Percentiles rank a stretch among this genome's conserved stretches.
Evolutionary conservation across 2,113 vertebrate species (phyloP).

Genomic region (Irena cyanogastra): DNA sequence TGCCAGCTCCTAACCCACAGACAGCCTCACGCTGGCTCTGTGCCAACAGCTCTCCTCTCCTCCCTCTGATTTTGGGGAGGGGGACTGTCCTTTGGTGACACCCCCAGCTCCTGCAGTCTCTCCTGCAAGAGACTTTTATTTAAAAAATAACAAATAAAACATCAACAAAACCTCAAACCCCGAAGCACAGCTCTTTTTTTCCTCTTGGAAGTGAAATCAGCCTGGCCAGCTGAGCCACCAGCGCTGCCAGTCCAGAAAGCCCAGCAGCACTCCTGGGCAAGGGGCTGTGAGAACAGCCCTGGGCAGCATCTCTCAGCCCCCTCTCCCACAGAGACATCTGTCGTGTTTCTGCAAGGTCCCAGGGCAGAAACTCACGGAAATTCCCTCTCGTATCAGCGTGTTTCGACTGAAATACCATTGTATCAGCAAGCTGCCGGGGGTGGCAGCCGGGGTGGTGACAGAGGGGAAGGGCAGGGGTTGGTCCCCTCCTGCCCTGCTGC

Average conservation of each 20-base stretch:
- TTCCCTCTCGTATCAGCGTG: background rate
- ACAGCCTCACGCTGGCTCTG: background rate
- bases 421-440: background rate
- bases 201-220: background rate
- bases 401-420: background rate
- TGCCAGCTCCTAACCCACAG: background rate
- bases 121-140: background rate
- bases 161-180: background rate
- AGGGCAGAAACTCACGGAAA: background rate
- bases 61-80: background rate
- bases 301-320: background rate
- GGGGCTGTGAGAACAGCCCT: background rate
- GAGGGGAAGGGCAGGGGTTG: background rate
- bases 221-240: background rate
- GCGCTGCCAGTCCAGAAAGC: background rate
- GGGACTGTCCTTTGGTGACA: background rate
- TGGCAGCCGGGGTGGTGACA: rapidly evolving
- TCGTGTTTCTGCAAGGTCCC: background rate
- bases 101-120: background rate
- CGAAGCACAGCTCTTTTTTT: background rate
- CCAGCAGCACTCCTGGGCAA: rapidly evolving
- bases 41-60: background rate
- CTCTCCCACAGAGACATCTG: background rate
- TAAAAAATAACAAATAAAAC: background rate
- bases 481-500: background rate